Conservation (phyloP, 1,140 invertebrate genomes). For the Microplitis mediator region DNA sequence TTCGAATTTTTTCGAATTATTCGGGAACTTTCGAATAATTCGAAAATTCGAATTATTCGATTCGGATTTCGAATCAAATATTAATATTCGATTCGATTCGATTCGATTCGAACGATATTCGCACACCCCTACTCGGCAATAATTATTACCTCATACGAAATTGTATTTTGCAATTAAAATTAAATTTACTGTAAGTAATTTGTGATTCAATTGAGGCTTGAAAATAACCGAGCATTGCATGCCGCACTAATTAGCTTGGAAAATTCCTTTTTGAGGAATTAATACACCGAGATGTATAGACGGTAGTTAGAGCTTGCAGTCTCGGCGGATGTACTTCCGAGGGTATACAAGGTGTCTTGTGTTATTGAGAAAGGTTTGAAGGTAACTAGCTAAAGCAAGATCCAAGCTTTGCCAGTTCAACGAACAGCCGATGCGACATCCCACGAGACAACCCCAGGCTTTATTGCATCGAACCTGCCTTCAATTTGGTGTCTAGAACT, state of each 20-base stretch:
- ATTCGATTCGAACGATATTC: too few species aligned
- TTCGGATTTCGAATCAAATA: too few species aligned
- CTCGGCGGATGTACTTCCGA: too few species aligned
- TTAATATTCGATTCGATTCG: too few species aligned
- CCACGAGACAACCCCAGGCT: background rate
- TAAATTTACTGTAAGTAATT: background rate
- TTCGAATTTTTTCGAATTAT: too few species aligned
- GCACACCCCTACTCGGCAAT: too few species aligned
- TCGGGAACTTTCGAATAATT: too few species aligned
- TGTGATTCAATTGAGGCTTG: background rate
- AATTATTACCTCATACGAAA: too few species aligned
- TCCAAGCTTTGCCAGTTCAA: background rate
- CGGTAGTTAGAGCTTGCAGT: background rate
- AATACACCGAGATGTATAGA: background rate
- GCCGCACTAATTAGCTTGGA: background rate
- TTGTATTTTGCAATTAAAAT: background rate
- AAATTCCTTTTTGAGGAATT: background rate
- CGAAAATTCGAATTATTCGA: too few species aligned
- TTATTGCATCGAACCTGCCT: constrained; percentile 4
- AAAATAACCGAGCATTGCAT: background rate
- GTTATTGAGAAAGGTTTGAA: background rate
- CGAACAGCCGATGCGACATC: background rate
- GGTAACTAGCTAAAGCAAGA: too few species aligned
- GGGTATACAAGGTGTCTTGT: background rate
- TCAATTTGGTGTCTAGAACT: background rate